Evolutionary conservation across 2,797 vertebrate genomes (phyloP).

Genomic region (Gallinago nigripennis): DNA sequence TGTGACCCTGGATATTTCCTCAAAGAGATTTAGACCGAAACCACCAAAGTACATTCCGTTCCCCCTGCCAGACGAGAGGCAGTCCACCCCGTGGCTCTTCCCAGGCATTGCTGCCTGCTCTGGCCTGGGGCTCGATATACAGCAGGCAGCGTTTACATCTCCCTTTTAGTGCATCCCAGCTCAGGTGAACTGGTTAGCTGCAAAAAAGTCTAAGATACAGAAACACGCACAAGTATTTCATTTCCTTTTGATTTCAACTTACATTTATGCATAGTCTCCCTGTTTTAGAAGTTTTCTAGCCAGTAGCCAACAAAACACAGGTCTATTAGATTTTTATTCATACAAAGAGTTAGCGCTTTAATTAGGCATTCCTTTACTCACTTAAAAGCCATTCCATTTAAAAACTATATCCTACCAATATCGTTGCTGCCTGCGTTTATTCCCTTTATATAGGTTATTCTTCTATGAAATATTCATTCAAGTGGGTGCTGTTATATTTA

Average conservation of each 20-base stretch:
- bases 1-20: neutral
- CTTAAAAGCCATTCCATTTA: constrained; percentile 34
- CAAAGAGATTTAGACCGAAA: neutral
- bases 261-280: neutral
- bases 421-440: neutral
- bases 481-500: constrained; percentile 61
- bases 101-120: neutral
- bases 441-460: constrained; percentile 58
- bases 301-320: neutral
- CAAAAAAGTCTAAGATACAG: neutral
- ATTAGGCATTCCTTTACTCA: constrained; percentile 40
- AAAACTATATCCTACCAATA: constrained; percentile 50
- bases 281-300: neutral
- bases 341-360: neutral
- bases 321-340: neutral
- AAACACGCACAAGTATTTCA: neutral
- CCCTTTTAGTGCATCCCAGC: neutral
- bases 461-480: constrained; percentile 67
- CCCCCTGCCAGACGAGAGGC: neutral
- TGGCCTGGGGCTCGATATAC: neutral
- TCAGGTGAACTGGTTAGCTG: neutral
- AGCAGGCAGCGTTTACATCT: neutral
- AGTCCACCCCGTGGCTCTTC: neutral
- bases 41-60: neutral
- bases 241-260: neutral